A percentile compares a stretch with the other conserved stretches of the same genome.
These are phyloP conservation scores for Orius insidiosus DNA, from an alignment of 1,140 invertebrate species.

Conservation along the genomic window DNA sequence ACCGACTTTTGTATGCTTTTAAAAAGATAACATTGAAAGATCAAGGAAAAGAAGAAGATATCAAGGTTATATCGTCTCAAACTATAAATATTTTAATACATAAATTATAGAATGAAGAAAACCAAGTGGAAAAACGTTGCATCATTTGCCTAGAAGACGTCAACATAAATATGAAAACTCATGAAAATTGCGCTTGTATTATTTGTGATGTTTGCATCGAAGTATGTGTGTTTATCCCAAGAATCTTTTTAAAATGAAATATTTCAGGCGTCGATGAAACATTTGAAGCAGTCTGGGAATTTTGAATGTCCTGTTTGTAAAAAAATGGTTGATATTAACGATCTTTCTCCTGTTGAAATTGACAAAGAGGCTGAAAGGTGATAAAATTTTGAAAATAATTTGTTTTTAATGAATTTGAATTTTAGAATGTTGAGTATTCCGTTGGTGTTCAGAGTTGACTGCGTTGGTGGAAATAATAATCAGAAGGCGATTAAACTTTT, in stretches of 20 bases:
- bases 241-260: too few species aligned
- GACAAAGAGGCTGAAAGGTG: neutral
- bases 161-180: conserved; percentile 35
- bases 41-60: conserved; percentile 8
- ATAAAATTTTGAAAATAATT: neutral
- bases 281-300: neutral
- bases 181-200: conserved; percentile 35
- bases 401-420: neutral
- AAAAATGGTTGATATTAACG: conserved; percentile 22
- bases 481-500: conserved; percentile 31
- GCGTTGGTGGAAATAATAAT: conserved; percentile 32
- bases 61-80: conserved; percentile 4
- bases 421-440: conserved; percentile 36
- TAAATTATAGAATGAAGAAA: neutral
- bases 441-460: conserved; percentile 35
- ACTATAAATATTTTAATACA: neutral
- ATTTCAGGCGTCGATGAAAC: too few species aligned
- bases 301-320: conserved; percentile 35
- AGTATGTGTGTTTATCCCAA: conserved; percentile 28
- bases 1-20: conserved; percentile 35
- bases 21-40: conserved; percentile 24
- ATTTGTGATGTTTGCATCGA: conserved; percentile 42
- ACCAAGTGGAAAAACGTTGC: conserved; percentile 26
- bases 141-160: conserved; percentile 46
- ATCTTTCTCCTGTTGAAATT: conserved; percentile 1